phyloP scores from a whole-genome alignment of 2,797 vertebrate genomes.

The Manis pentadactyla region DNA sequence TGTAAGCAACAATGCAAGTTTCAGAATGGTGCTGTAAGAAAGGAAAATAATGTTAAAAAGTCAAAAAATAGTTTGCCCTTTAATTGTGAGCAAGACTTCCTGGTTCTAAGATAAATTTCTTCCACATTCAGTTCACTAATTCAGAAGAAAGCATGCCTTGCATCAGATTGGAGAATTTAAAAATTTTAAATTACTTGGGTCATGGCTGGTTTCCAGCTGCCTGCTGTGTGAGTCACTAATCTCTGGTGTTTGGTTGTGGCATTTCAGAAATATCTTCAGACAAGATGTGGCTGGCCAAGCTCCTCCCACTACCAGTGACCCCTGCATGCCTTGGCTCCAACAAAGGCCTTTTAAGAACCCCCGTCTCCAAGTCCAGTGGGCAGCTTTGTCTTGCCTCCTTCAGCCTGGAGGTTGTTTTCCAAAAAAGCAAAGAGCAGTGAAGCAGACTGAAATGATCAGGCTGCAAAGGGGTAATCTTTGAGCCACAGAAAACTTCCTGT shows the following conservation, averaged over 20 bases:
- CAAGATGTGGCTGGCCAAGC: background rate
- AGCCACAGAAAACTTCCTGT: background rate
- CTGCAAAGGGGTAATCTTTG: background rate
- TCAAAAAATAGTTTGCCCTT: background rate
- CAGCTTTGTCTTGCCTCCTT: constrained; percentile 13
- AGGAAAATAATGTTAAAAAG: background rate
- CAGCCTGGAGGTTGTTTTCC: constrained; percentile 42
- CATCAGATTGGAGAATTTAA: background rate
- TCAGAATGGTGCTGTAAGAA: background rate
- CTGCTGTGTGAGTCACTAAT: background rate
- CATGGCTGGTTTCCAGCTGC: background rate
- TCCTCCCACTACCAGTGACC: background rate
- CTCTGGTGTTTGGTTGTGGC: background rate
- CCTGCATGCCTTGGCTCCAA: background rate
- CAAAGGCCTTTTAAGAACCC: constrained; percentile 66
- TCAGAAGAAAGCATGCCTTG: background rate
- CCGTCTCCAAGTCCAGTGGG: constrained; percentile 45
- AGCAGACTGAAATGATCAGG: background rate
- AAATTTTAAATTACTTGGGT: background rate
- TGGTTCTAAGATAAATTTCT: constrained; percentile 2
- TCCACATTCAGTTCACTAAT: background rate
- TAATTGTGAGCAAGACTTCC: background rate
- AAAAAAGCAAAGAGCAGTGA: background rate
- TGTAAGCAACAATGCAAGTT: background rate
- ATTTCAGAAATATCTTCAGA: background rate